These are phyloP conservation scores for Elegia similella DNA, from an alignment of 2,888 invertebrate species.

Conservation along the genomic window DNA sequence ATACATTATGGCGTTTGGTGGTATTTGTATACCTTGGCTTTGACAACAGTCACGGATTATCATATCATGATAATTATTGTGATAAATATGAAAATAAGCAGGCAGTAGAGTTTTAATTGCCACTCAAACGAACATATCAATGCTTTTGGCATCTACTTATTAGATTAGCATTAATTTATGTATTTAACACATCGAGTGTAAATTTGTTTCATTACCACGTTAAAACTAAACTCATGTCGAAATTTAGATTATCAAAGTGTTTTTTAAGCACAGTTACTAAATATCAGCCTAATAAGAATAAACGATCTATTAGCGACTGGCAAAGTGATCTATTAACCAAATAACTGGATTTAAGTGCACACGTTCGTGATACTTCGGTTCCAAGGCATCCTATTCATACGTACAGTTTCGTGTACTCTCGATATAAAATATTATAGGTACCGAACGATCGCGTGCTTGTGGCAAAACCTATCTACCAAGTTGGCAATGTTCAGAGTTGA, in stretches of 20 bases:
- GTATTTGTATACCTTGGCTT: no score
- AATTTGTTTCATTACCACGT: no score
- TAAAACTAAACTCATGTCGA: background rate
- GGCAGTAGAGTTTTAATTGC: no score
- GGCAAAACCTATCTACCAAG: conserved; percentile 70
- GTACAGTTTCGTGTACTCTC: conserved; percentile 44
- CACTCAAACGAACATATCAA: no score
- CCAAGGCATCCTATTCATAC: conserved; percentile 2
- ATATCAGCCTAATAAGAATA: conserved; percentile 16
- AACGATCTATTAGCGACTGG: conserved; percentile 14
- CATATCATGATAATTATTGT: no score
- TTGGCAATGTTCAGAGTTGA: conserved; percentile 61
- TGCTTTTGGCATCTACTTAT: no score
- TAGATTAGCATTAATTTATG: no score
- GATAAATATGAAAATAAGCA: no score
- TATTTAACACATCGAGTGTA: no score
- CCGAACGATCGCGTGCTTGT: conserved; percentile 67
- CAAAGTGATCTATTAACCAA: background rate
- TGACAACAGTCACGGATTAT: no score
- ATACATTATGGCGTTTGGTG: no score
- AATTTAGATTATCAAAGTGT: background rate
- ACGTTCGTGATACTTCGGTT: background rate
- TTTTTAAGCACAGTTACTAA: background rate
- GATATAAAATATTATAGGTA: conserved; percentile 49
- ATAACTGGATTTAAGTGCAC: conserved; percentile 1